Evolutionary conservation across 2,797 vertebrate genomes (phyloP), one percentile per base, ranked within the genome.

Genomic region (Tokudaia muenninki): DNA sequence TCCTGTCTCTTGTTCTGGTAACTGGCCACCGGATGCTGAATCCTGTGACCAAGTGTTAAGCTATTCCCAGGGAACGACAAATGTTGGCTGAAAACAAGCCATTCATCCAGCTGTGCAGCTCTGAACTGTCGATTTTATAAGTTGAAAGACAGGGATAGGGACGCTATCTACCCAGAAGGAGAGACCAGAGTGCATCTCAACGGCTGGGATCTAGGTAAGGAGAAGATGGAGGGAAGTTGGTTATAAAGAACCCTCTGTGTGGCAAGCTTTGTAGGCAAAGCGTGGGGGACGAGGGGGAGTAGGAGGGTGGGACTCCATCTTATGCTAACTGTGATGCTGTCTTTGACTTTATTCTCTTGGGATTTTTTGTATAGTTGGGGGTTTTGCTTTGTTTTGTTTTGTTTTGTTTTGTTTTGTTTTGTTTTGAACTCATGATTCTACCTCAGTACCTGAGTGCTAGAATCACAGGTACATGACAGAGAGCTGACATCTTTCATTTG

Each of bases 41-140:
- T 96, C 92, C 57, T 31, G 61, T 83, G 92, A 97, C 37, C 29
- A 90, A 67, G 31, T 34, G 70, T 74, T 41, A 93, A 93, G 29
- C 24, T 89, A 72, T 90, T 97, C 87, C 74, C 52, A 29, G 74
- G n/a, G 47, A 92, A 10, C 34, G 63, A 92, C 81, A 75, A 65
- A 72, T 72, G 47, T 77, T 12, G 9, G 34, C 81, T 93, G 84
- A 96, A 95, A 92, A 83, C 31, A 83, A 92, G 14, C 37, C 86
- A 70, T 63, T 57, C 21, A 50, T 26, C 91, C 61, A 78, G 74
- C n/a, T 24, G 41, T 6, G 3, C 78, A 31, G 34, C 26, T 96
- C 65, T 72, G 37, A 70, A 82, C n/a, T 70, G 50, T 78, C 87
- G 65, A 59, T 72, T 91, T 67, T 78, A 3, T 61, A 6, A 93